Percentiles rank a stretch among this genome's conserved stretches.
phyloP scores from a whole-genome alignment of 35 echinoderm and acorn worm genomes.

The Stichopus chloronotus region DNA sequence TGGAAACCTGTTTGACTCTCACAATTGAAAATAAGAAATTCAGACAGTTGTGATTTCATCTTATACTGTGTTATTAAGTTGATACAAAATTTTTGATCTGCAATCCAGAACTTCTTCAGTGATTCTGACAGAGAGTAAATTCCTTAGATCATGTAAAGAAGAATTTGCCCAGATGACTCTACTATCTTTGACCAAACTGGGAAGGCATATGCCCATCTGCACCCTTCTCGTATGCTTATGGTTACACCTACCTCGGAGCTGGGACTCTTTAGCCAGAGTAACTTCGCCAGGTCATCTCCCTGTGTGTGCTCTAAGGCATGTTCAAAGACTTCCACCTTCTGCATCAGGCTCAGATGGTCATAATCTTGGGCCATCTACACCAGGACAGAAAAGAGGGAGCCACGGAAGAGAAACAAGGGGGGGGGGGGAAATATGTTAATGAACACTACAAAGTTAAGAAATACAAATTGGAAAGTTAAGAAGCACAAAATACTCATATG shows the following conservation, averaged over 20 bases:
- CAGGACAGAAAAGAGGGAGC: neutral
- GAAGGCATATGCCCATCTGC: no score
- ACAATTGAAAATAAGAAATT: no score
- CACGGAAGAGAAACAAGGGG: neutral
- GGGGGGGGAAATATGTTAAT: neutral
- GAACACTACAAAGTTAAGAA: neutral
- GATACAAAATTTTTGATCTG: no score
- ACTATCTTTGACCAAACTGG: no score
- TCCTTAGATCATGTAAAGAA: no score
- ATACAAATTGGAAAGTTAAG: neutral
- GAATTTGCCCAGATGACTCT: no score
- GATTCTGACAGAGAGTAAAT: no score
- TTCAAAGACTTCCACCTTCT: slow-evolving; percentile 99
- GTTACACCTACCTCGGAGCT: slow-evolving; percentile 82
- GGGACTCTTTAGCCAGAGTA: slow-evolving; percentile 96
- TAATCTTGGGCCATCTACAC: slow-evolving; percentile 97
- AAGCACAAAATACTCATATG: neutral
- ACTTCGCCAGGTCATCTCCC: slow-evolving; percentile 93
- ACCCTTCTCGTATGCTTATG: no score
- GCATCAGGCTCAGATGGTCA: slow-evolving; percentile 99
- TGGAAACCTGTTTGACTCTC: no score
- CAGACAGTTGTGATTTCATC: no score
- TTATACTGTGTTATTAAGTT: no score
- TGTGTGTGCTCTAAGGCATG: slow-evolving; percentile 98
- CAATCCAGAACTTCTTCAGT: no score